Evolutionary conservation across 2,113 vertebrate genomes (phyloP).

Genomic region (Salvelinus fontinalis): DNA sequence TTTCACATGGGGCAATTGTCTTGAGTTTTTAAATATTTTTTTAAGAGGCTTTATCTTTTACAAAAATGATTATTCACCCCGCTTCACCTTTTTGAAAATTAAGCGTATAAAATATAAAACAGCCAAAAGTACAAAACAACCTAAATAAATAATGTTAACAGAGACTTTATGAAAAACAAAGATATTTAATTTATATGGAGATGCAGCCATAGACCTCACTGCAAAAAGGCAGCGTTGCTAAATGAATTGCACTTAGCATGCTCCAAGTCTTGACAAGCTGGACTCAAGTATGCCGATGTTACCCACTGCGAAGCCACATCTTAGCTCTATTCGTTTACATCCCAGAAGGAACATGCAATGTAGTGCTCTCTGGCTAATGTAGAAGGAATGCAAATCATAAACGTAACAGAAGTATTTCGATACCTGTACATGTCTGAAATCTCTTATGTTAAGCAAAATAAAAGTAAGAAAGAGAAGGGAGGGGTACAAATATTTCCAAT

Average conservation of each 20-base stretch:
- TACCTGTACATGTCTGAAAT: no score
- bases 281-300: background rate
- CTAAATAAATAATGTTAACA: slow-evolving; percentile 16
- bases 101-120: background rate
- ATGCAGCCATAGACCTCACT: background rate
- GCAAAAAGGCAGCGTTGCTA: no score
- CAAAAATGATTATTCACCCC: background rate
- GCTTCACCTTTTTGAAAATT: background rate
- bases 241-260: background rate
- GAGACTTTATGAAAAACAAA: background rate
- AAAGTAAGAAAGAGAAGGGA: no score
- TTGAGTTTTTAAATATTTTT: no score
- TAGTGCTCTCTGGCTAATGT: background rate
- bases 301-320: slow-evolving; percentile 5
- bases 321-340: slow-evolving; percentile 10
- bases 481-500: no score
- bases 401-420: no score
- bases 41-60: no score
- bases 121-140: background rate
- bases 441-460: no score
- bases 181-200: background rate
- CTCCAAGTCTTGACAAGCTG: background rate
- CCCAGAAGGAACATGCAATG: background rate
- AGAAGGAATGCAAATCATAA: background rate
- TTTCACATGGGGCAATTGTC: no score